Evolutionary conservation across 2,888 invertebrate species (phyloP).

Genomic region (Pristionchus maxplancki): DNA sequence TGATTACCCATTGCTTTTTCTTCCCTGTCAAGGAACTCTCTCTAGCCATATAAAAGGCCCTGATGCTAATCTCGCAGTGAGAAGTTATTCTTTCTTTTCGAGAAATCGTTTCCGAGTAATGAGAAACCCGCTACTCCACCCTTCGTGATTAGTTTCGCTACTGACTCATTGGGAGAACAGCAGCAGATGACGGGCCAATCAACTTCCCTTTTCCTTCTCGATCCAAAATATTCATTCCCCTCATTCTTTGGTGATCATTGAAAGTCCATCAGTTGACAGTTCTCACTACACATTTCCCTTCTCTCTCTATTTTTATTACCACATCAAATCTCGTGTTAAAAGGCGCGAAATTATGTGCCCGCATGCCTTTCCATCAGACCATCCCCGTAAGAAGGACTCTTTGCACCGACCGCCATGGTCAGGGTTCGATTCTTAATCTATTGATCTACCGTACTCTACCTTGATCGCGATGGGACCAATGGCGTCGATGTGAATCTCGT

Average conservation of each 20-base stretch:
- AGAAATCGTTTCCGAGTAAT: neutral
- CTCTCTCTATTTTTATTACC: neutral
- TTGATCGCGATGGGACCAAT: constrained; percentile 30
- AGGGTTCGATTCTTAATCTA: neutral
- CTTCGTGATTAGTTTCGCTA: neutral
- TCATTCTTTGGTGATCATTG: neutral
- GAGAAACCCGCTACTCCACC: neutral
- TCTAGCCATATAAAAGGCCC: no score
- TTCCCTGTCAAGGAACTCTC: neutral
- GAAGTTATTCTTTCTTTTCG: neutral
- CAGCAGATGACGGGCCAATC: neutral
- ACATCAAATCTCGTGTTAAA: constrained; percentile 15
- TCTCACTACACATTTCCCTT: constrained; percentile 10
- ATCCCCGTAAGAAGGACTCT: neutral
- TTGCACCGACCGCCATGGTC: neutral
- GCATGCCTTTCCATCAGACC: neutral
- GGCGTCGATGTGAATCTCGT: constrained; percentile 45
- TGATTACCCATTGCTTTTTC: neutral
- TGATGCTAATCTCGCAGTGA: neutral
- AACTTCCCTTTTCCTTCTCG: neutral
- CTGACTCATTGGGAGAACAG: neutral
- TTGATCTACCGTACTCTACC: constrained; percentile 9
- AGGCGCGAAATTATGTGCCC: constrained; percentile 16
- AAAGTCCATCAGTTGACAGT: constrained; percentile 4
- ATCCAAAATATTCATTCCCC: neutral